Evolutionary conservation across 2,797 vertebrate species (phyloP), one percentile per base, ranked within the genome.

Genomic region (Oryzias dopingdopingensis): DNA sequence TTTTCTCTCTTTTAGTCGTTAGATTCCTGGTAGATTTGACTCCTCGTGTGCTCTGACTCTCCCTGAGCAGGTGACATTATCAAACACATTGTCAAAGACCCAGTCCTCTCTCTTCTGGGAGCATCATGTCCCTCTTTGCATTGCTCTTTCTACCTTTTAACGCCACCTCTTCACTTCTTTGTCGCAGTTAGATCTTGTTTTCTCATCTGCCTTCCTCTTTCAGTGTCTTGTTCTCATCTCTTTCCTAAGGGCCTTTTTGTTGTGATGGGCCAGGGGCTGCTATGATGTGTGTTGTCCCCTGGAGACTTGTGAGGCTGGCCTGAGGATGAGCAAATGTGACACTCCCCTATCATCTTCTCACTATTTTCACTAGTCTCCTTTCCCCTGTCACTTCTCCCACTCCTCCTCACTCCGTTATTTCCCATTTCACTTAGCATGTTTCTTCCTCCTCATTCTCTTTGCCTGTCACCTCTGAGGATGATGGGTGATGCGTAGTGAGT

Each of bases 261-360:
- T 26, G 63, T 14, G 23, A 57, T 57, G 61, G 49, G 48, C 68
- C 10, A 8, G 22, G 57, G 59, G 67, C 59, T 66, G 61, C 67
- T 42, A 14, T 63, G 59, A 40, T 62, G 62, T 48, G 62, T 4
- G 53, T 49, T 26, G 50, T 67, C 61, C 71, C 72, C 75, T 44
- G 55, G 76, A 75, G 71, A 62, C 71, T 78, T 74, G 64, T 71
- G 67, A 60, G 70, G 66, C 56, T 16, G 72, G 49, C 65, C 67
- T 65, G 70, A 79, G 74, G 75, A 81, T 78, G 80, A 89, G 46
- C 81, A 82, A 81, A 78, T 74, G 79, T 86, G 80, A 79, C 79
- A 49, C 62, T 76, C 56, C 52, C 51, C 49, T 59, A 65, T 60
- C 74, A 61, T 74, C 52, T 32, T 62, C 58, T 57, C 58, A 59